phyloP scores from a whole-genome alignment of 2,113 vertebrate species.

The Oxyura jamaicensis region DNA sequence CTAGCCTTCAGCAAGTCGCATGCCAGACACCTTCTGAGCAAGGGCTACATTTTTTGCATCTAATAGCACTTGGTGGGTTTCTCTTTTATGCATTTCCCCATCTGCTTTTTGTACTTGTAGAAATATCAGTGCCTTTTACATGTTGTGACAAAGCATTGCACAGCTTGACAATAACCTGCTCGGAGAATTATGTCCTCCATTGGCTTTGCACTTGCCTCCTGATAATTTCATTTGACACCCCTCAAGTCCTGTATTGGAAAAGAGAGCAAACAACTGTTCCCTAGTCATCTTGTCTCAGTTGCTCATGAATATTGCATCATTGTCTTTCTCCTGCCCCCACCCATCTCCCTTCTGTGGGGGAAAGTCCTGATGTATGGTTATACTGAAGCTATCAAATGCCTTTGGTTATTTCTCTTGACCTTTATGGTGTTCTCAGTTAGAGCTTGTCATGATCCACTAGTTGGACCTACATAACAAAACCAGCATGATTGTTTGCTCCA shows the following conservation, averaged over 20 bases:
- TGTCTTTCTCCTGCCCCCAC: background rate
- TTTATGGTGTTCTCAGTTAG: background rate
- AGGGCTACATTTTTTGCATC: background rate
- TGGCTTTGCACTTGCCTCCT: background rate
- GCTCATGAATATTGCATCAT: background rate
- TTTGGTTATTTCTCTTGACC: background rate
- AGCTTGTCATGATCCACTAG: background rate
- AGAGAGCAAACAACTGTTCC: background rate
- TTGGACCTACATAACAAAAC: background rate
- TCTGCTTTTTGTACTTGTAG: background rate
- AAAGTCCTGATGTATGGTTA: background rate
- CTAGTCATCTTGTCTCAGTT: background rate
- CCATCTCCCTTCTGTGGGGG: background rate
- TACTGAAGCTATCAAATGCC: background rate
- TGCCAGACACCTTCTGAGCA: background rate
- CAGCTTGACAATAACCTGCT: rapidly evolving
- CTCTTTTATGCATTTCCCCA: background rate
- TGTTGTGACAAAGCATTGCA: background rate
- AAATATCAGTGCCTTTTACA: background rate
- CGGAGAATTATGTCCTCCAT: background rate
- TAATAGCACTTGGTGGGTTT: background rate
- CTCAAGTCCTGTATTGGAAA: background rate
- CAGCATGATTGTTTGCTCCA: background rate
- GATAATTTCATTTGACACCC: background rate
- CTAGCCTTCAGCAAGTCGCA: background rate